Conservation (phyloP, 2,113 vertebrate species). For the Mastomys natalensis region DNA sequence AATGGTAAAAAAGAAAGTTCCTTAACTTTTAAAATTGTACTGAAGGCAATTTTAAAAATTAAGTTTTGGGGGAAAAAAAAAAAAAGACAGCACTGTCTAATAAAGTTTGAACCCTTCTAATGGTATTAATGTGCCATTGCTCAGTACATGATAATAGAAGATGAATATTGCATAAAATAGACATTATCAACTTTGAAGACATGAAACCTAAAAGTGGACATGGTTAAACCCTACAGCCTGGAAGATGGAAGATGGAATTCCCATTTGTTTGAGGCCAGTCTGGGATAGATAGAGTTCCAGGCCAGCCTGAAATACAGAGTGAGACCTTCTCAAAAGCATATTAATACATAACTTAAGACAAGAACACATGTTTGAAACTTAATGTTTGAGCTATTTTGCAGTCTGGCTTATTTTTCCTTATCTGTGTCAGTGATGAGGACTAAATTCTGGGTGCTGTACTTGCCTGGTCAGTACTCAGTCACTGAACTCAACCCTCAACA, state of each 20-base stretch:
- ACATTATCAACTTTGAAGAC: background rate
- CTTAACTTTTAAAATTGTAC: background rate
- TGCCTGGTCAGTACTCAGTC: background rate
- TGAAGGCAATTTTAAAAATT: background rate
- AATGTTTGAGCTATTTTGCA: background rate
- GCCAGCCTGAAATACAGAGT: background rate
- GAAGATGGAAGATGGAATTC: background rate
- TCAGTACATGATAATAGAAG: background rate
- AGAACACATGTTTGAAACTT: constrained; percentile 30
- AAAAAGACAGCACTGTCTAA: background rate
- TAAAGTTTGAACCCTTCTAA: background rate
- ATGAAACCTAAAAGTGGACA: background rate
- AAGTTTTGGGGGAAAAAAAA: background rate
- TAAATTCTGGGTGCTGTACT: background rate
- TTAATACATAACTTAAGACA: constrained; percentile 5
- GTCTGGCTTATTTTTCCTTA: background rate
- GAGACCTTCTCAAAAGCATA: background rate
- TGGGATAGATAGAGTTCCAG: background rate
- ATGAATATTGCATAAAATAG: background rate
- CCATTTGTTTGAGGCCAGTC: background rate
- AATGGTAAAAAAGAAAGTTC: background rate
- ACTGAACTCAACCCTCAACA: background rate
- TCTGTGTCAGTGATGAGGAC: too few relatives aligned
- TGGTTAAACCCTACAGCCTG: background rate
- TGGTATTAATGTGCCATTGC: background rate